These are phyloP conservation scores for Psittacara wagleri DNA, from an alignment of 2,113 vertebrate species.

Conservation along the genomic window DNA sequence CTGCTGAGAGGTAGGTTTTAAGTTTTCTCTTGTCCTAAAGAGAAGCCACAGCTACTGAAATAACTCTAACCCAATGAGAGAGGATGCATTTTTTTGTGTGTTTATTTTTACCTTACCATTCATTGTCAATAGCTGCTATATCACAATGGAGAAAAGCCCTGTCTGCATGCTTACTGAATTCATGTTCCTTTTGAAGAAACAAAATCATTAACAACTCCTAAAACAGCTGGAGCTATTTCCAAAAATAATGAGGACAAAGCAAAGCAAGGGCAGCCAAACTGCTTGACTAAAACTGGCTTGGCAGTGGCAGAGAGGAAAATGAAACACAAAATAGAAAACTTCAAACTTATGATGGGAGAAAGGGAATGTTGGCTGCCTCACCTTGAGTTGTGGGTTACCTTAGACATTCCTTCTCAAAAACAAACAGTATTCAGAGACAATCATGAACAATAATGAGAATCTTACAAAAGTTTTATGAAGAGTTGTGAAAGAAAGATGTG, in stretches of 20 bases:
- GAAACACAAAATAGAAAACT: neutral
- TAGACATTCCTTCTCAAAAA: neutral
- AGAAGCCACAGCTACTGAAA: neutral
- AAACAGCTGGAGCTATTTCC: neutral
- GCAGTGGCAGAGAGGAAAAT: neutral
- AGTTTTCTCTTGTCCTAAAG: neutral
- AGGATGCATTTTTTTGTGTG: neutral
- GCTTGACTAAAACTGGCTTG: neutral
- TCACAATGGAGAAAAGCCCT: neutral
- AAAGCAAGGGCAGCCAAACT: neutral
- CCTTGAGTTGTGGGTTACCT: neutral
- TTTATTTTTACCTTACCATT: neutral
- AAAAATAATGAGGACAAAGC: neutral
- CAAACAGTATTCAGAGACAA: neutral
- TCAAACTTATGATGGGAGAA: neutral
- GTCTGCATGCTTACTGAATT: neutral
- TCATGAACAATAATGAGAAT: neutral
- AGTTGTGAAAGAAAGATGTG: neutral
- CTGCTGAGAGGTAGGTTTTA: neutral
- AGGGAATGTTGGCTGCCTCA: neutral
- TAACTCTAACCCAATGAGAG: neutral
- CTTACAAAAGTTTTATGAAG: neutral
- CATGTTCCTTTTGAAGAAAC: neutral
- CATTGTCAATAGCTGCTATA: neutral
- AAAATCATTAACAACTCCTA: neutral